A percentile compares a stretch with the other conserved stretches of the same genome.
Evolutionary conservation across 2,113 vertebrate genomes (phyloP).

Genomic region (Mustela nigripes): DNA sequence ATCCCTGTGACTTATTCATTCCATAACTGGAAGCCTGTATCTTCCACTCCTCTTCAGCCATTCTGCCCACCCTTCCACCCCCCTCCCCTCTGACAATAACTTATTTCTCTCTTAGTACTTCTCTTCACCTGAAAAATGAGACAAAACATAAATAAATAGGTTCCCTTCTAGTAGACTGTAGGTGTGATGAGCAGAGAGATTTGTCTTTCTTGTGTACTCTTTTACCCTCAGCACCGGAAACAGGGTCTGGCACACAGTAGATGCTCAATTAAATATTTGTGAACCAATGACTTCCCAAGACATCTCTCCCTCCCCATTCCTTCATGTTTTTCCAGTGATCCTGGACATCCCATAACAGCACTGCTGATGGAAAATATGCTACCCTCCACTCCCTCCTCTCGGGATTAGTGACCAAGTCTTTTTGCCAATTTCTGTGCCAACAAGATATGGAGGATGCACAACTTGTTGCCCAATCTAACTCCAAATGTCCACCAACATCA

Average conservation of each 20-base stretch:
- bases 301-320: background rate
- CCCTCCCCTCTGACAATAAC: background rate
- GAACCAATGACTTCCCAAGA: background rate
- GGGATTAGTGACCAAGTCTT: background rate
- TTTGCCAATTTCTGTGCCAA: background rate
- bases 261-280: background rate
- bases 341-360: background rate
- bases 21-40: background rate
- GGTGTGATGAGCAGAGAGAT: background rate
- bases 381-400: background rate
- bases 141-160: background rate
- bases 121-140: background rate
- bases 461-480: background rate
- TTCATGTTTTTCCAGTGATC: background rate
- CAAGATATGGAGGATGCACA: background rate
- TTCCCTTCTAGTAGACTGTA: background rate
- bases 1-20: background rate
- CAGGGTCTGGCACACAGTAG: background rate
- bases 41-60: background rate
- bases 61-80: background rate
- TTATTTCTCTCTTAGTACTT: background rate
- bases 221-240: background rate
- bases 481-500: background rate
- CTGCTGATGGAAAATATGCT: background rate
- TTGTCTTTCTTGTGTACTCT: background rate